phyloP scores from a whole-genome alignment of 2,888 invertebrate genomes.

The Lottia gigantea region DNA sequence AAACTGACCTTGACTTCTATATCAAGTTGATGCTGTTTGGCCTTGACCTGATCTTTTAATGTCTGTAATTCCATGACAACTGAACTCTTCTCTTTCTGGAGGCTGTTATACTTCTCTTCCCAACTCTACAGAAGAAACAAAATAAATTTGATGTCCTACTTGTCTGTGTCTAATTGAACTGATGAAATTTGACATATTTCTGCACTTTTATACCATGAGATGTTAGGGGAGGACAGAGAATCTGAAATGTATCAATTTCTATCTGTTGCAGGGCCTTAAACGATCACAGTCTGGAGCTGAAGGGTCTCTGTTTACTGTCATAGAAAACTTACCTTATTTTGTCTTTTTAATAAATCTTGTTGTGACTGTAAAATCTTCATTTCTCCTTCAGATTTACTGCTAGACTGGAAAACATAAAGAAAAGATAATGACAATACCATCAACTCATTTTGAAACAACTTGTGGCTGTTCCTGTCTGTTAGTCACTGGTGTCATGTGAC shows the following conservation, averaged over 20 bases:
- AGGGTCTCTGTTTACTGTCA: no score
- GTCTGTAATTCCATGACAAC: conserved; percentile 55
- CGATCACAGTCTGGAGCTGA: no score
- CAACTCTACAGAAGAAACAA: conserved; percentile 54
- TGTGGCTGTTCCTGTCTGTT: no score
- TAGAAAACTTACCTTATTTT: conserved; percentile 42
- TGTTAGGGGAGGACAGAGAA: no score
- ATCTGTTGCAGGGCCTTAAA: no score
- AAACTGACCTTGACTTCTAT: conserved; percentile 48
- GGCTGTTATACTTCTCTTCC: conserved; percentile 44
- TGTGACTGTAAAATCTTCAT: conserved; percentile 41
- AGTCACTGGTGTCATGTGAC: no score
- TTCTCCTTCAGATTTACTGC: conserved; percentile 53
- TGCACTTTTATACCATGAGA: no score
- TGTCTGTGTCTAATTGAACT: no score
- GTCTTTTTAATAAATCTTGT: conserved; percentile 41
- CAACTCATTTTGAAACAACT: no score
- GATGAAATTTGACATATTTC: no score
- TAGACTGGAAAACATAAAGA: conserved; percentile 27
- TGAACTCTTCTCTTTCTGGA: conserved; percentile 54
- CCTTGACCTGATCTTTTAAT: conserved; percentile 51
- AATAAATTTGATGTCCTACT: no score
- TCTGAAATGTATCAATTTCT: background rate
- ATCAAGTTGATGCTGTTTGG: conserved; percentile 48
- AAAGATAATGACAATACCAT: no score